Percentiles rank a stretch among this genome's conserved stretches.
phyloP scores from a whole-genome alignment of 2,888 invertebrate species.

The Dasypogon diadema region DNA sequence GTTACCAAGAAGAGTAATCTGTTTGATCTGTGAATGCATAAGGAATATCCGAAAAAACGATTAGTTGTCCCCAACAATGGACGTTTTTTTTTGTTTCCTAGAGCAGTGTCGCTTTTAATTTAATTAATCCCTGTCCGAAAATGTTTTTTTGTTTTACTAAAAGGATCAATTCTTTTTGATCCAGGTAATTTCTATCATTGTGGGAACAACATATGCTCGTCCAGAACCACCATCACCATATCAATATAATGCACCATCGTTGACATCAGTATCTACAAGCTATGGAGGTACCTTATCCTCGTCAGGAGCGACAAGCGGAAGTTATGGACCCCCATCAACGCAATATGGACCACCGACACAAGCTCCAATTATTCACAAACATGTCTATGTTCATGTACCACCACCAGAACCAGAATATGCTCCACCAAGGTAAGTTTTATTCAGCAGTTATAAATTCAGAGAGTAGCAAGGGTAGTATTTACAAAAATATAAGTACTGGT shows the following conservation, averaged over 20 bases:
- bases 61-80: not conserved
- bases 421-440: conserved; percentile 71
- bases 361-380: conserved; percentile 86
- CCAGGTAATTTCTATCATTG: conserved; percentile 27
- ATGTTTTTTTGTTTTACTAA: not conserved
- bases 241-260: conserved; percentile 68
- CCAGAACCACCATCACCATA: conserved; percentile 61
- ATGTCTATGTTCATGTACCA: conserved; percentile 91
- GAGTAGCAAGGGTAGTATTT: too few species aligned
- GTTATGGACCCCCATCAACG: conserved; percentile 74
- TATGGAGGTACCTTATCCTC: conserved; percentile 45
- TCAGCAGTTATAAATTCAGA: too few species aligned
- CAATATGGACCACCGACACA: conserved; percentile 78
- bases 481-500: too few species aligned
- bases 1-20: too few species aligned
- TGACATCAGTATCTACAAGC: conserved; percentile 60
- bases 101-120: not conserved
- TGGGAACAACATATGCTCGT: conserved; percentile 60
- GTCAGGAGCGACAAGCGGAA: conserved; percentile 59
- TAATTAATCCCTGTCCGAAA: conserved; percentile 2
- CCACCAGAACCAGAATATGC: conserved; percentile 86
- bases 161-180: not conserved
- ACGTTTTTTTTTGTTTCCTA: conserved; percentile 18
- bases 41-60: conserved; percentile 29
- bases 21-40: too few species aligned